Percentiles rank a stretch among this genome's conserved stretches.
Conservation (phyloP, 1,140 invertebrate species). For the Eumaeus atala region DNA sequence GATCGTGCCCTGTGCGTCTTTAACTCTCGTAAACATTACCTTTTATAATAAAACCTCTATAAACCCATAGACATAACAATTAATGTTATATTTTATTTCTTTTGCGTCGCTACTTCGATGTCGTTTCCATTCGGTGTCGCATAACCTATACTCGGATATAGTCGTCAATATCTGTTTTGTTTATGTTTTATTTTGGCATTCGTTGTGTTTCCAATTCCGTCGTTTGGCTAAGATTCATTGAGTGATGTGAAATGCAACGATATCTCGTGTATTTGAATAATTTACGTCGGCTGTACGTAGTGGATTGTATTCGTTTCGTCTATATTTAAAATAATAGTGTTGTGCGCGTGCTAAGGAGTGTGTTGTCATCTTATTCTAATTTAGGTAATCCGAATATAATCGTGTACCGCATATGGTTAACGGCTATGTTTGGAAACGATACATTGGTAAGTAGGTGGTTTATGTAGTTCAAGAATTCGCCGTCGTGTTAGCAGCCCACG, state of each 20-base stretch:
- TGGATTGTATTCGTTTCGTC: not conserved
- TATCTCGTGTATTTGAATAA: constrained; percentile 3
- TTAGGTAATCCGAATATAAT: constrained; percentile 4
- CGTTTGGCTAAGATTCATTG: constrained; percentile 46
- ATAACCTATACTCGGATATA: constrained; percentile 26
- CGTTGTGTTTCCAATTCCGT: constrained; percentile 54
- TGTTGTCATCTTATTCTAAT: constrained; percentile 12
- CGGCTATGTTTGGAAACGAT: constrained; percentile 30
- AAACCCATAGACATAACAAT: not conserved
- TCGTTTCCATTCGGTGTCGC: constrained; percentile 27
- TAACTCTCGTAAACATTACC: constrained; percentile 37
- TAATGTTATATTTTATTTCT: constrained; percentile 7
- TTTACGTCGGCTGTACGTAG: not conserved
- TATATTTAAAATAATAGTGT: constrained; percentile 3
- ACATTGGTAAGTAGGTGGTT: constrained; percentile 41
- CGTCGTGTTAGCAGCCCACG: constrained; percentile 45
- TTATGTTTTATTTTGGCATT: constrained; percentile 63
- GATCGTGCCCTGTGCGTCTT: constrained; percentile 66
- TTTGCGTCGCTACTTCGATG: not conserved
- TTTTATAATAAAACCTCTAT: constrained; percentile 22
- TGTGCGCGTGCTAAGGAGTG: constrained; percentile 10
- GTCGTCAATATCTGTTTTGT: constrained; percentile 55
- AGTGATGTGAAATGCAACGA: constrained; percentile 18
- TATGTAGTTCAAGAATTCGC: constrained; percentile 38
- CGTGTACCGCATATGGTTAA: constrained; percentile 17